These are phyloP conservation scores for Sciaenops ocellatus DNA, from an alignment of 2,797 vertebrate genomes.

Conservation along the genomic window DNA sequence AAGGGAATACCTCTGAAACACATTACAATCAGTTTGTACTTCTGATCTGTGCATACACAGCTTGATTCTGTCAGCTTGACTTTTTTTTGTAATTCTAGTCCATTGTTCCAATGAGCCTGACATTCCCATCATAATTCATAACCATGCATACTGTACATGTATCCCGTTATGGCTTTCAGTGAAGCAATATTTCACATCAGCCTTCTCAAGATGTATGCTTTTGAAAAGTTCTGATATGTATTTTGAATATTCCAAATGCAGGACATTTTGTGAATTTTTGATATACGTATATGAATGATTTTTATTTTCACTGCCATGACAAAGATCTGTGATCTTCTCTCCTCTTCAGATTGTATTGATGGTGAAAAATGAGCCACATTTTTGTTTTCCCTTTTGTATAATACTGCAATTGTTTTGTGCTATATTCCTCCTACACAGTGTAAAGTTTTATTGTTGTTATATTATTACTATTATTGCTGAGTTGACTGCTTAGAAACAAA, in stretches of 20 bases:
- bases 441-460: slow-evolving; percentile 68
- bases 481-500: slow-evolving; percentile 75
- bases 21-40: slow-evolving; percentile 10
- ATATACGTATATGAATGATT: slow-evolving; percentile 80
- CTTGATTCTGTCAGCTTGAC: slow-evolving; percentile 11
- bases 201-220: slow-evolving; percentile 76
- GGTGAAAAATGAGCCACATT: slow-evolving; percentile 73
- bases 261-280: slow-evolving; percentile 87
- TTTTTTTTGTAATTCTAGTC: neutral
- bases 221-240: slow-evolving; percentile 80
- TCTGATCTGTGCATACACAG: slow-evolving; percentile 23
- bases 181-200: slow-evolving; percentile 83
- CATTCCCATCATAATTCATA: slow-evolving; percentile 34
- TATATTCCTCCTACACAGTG: slow-evolving; percentile 72
- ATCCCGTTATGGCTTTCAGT: slow-evolving; percentile 64
- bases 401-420: slow-evolving; percentile 72
- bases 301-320: slow-evolving; percentile 85
- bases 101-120: slow-evolving; percentile 19
- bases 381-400: slow-evolving; percentile 64
- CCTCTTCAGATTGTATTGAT: slow-evolving; percentile 78
- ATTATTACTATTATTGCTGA: slow-evolving; percentile 62
- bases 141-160: slow-evolving; percentile 46
- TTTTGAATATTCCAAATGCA: slow-evolving; percentile 86
- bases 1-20: slow-evolving; percentile 48
- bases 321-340: slow-evolving; percentile 83